Conservation (phyloP, 92 coral and sea anemone genomes). For the Bergia sp. region DNA sequence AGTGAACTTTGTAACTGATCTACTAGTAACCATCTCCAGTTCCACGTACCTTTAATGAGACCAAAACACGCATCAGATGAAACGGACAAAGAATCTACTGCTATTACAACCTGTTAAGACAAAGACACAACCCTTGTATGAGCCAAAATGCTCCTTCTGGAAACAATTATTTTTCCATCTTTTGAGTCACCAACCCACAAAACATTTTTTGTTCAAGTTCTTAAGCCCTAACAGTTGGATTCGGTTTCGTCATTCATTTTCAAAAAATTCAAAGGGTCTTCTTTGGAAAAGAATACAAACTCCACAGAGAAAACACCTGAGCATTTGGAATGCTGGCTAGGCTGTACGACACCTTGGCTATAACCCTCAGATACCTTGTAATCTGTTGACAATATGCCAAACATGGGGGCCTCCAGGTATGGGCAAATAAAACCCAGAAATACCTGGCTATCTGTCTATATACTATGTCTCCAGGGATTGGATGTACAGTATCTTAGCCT, state of each 20-base stretch:
- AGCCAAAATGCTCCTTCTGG: not conserved
- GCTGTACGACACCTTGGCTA: too few relatives aligned
- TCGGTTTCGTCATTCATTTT: too few relatives aligned
- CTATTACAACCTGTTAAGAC: slow-evolving; percentile 76
- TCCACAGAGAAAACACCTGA: not conserved
- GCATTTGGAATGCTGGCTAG: not conserved
- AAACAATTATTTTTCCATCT: not conserved
- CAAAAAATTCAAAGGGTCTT: too few relatives aligned
- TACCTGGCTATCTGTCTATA: slow-evolving; percentile 75
- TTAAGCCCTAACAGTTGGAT: not conserved
- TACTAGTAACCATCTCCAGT: not conserved
- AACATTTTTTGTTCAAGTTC: not conserved
- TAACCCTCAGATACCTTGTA: too few relatives aligned
- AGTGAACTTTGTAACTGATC: not conserved
- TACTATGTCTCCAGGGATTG: not conserved
- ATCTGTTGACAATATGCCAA: too few relatives aligned
- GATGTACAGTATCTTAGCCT: not conserved
- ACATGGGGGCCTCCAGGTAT: too few relatives aligned
- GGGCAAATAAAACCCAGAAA: slow-evolving; percentile 20
- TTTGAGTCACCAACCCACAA: not conserved
- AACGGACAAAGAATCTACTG: slow-evolving; percentile 91
- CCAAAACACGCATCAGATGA: slow-evolving; percentile 83
- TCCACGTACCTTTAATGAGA: slow-evolving; percentile 82
- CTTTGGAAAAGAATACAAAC: too few relatives aligned
- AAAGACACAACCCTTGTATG: not conserved